Percentiles rank a stretch among this genome's conserved stretches.
Conservation (phyloP, 2,797 vertebrate species). For the Protosalanx chinensis region DNA sequence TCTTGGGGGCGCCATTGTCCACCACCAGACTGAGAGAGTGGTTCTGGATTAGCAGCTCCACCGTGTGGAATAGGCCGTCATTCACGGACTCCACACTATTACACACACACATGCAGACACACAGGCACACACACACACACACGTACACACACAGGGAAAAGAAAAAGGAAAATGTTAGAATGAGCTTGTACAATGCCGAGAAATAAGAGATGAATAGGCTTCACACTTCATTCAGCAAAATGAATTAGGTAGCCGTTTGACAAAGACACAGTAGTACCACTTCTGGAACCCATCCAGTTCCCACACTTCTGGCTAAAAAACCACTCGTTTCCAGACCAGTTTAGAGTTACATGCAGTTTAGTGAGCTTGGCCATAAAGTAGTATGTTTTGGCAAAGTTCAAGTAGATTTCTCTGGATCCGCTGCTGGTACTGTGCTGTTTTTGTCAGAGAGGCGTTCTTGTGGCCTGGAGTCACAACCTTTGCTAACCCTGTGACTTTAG, state of each 20-base stretch:
- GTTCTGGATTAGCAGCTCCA: constrained; percentile 93
- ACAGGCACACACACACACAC: constrained; percentile 1
- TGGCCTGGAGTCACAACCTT: constrained; percentile 22
- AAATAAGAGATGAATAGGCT: background rate
- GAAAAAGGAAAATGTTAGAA: background rate
- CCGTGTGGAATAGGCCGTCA: constrained; percentile 92
- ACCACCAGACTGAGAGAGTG: constrained; percentile 94
- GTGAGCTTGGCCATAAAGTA: too few species aligned
- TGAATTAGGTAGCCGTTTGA: background rate
- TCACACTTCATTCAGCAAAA: constrained; percentile 9
- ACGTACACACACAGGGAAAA: constrained; percentile 8
- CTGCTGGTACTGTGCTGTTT: constrained; percentile 7
- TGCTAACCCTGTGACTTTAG: constrained; percentile 5
- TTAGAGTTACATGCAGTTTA: background rate
- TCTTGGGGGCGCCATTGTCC: constrained; percentile 92
- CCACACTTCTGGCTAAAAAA: constrained; percentile 18
- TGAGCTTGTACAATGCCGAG: background rate
- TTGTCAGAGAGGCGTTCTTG: background rate
- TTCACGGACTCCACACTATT: constrained; percentile 95
- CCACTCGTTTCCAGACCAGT: background rate
- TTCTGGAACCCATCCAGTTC: constrained; percentile 14
- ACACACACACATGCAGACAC: constrained; percentile 24
- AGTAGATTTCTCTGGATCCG: background rate
- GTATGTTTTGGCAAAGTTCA: background rate
- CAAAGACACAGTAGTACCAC: background rate